Evolutionary conservation across 2,888 invertebrate species (phyloP).

Genomic region (Drosophila testacea): DNA sequence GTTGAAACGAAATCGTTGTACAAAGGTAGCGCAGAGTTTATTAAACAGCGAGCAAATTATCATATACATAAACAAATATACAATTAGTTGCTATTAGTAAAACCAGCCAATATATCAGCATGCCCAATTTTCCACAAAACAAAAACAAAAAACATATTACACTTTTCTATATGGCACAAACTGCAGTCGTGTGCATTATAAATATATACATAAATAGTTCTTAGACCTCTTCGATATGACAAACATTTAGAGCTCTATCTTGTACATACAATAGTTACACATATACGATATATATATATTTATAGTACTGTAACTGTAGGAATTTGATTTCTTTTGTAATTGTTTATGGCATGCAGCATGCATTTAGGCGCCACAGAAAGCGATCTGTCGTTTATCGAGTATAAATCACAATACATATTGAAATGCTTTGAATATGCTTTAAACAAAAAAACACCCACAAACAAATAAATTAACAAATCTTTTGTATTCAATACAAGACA

Average conservation of each 20-base stretch:
- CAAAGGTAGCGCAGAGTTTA: conserved; percentile 47
- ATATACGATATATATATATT: conserved; percentile 45
- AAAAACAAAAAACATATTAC: neutral
- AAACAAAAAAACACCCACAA: conserved; percentile 45
- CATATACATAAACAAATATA: conserved; percentile 32
- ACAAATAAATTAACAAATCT: conserved; percentile 35
- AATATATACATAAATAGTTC: conserved; percentile 24
- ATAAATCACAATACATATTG: conserved; percentile 48
- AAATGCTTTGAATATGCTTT: conserved; percentile 83
- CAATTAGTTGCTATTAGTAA: conserved; percentile 33
- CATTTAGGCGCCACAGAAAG: conserved; percentile 49
- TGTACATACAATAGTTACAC: conserved; percentile 52
- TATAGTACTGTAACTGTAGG: conserved; percentile 38
- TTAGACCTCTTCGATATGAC: conserved; percentile 58
- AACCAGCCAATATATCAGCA: conserved; percentile 42
- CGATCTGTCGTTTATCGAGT: conserved; percentile 43
- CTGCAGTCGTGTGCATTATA: conserved; percentile 41
- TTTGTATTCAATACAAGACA: conserved; percentile 63
- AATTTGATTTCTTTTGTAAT: conserved; percentile 44
- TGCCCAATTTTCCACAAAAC: conserved; percentile 20
- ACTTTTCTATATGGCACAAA: conserved; percentile 42
- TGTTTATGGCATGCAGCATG: conserved; percentile 56
- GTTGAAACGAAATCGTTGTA: conserved; percentile 58
- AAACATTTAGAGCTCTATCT: conserved; percentile 68
- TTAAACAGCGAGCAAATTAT: conserved; percentile 53